Conservation (phyloP, 2,888 invertebrate species). For the Dendrolimus pini region DNA sequence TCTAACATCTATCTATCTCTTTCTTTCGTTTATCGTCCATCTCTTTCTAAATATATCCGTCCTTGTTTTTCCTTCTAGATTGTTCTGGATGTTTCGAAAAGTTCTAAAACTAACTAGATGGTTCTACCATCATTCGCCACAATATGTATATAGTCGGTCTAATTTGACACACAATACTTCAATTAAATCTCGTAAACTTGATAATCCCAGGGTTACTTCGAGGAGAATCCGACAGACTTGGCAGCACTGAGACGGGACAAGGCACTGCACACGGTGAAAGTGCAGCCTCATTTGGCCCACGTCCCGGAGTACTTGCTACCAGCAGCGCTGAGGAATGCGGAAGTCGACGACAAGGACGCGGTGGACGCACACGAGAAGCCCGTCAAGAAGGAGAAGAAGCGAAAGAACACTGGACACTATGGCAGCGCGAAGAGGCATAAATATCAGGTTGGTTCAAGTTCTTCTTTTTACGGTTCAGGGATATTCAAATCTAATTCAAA, state of each 20-base stretch:
- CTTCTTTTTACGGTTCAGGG: neutral
- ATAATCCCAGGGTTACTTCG: slow-evolving; percentile 85
- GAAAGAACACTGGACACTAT: slow-evolving; percentile 37
- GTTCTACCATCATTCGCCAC: no score
- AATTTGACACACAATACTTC: no score
- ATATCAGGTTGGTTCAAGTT: slow-evolving; percentile 44
- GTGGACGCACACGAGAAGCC: slow-evolving; percentile 21
- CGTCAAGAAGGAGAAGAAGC: slow-evolving; percentile 44
- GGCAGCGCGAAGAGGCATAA: slow-evolving; percentile 61
- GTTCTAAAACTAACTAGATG: no score
- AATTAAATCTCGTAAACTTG: no score
- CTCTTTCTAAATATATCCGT: no score
- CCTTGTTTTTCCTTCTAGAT: no score
- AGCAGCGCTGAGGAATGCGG: slow-evolving; percentile 81
- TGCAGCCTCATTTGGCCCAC: slow-evolving; percentile 90
- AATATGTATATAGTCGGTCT: no score
- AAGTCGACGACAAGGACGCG: slow-evolving; percentile 52
- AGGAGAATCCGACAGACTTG: slow-evolving; percentile 92
- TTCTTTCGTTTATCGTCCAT: no score
- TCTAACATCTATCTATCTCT: no score
- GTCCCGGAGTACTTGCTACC: slow-evolving; percentile 96
- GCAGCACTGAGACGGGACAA: slow-evolving; percentile 91
- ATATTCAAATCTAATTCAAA: no score
- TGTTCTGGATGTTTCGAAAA: no score
- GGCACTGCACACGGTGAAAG: slow-evolving; percentile 88